These are phyloP conservation scores for Tachysurus fulvidraco DNA, from an alignment of 2,113 vertebrate species.

Conservation along the genomic window DNA sequence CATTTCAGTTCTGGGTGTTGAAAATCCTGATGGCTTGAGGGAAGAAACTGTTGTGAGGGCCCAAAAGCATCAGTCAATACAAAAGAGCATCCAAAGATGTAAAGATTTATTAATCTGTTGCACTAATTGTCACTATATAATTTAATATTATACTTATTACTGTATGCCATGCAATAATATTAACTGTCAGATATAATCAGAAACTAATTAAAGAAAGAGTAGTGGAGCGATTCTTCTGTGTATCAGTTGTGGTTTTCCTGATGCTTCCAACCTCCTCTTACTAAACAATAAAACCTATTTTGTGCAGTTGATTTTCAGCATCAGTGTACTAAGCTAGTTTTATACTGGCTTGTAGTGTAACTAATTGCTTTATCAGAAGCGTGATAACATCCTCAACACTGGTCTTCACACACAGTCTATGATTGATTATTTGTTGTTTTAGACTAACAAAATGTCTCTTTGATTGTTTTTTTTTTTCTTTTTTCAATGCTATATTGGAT, in stretches of 20 bases:
- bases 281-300: background rate
- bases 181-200: background rate
- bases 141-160: background rate
- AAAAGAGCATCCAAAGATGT: background rate
- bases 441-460: background rate
- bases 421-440: background rate
- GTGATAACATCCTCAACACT: background rate
- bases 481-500: conserved; percentile 44
- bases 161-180: background rate
- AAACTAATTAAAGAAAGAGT: background rate
- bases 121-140: background rate
- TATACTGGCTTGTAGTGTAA: background rate
- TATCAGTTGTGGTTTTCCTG: background rate
- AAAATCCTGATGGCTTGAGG: too few species aligned
- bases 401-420: background rate
- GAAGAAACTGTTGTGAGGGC: too few species aligned
- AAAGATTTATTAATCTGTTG: background rate
- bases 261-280: background rate
- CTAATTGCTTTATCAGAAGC: background rate
- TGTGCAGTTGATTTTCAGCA: background rate
- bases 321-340: background rate
- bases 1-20: too few species aligned
- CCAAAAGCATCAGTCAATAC: background rate
- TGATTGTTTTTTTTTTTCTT: background rate
- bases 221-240: background rate